phyloP scores from a whole-genome alignment of 2,797 vertebrate species.

The Cheirogaleus major region DNA sequence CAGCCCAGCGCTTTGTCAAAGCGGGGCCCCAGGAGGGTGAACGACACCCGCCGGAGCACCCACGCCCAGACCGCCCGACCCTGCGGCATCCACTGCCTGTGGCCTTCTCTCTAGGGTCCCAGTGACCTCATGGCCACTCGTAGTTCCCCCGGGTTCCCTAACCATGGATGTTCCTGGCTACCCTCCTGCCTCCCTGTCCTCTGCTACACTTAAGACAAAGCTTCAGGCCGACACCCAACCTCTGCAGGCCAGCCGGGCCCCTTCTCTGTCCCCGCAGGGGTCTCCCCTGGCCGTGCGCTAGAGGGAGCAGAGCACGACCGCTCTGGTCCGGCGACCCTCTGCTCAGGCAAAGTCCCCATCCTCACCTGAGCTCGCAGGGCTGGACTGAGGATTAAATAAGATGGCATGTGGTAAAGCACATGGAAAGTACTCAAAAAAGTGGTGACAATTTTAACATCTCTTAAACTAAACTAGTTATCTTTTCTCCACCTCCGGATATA shows the following conservation, averaged over 20 bases:
- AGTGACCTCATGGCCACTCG: neutral
- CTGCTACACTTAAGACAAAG: neutral
- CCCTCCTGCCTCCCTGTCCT: neutral
- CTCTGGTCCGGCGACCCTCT: neutral
- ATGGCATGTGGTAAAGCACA: neutral
- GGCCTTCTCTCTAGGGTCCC: neutral
- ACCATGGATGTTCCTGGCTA: neutral
- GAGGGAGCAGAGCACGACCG: fast-evolving
- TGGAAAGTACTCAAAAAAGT: neutral
- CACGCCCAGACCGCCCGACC: fast-evolving
- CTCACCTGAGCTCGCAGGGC: neutral
- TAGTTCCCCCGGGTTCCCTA: neutral
- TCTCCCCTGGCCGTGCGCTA: neutral
- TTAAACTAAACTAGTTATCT: neutral
- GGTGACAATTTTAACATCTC: neutral
- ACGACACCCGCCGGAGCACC: too few species aligned
- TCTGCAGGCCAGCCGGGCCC: too few species aligned
- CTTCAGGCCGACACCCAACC: neutral
- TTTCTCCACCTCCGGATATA: neutral
- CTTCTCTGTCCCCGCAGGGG: neutral
- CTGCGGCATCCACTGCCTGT: neutral
- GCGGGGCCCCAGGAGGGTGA: too few species aligned
- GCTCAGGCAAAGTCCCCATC: neutral
- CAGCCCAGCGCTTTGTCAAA: neutral
- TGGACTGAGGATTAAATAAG: neutral